Evolutionary conservation across 1,140 invertebrate species (phyloP).

Genomic region (Copidosoma floridanum): DNA sequence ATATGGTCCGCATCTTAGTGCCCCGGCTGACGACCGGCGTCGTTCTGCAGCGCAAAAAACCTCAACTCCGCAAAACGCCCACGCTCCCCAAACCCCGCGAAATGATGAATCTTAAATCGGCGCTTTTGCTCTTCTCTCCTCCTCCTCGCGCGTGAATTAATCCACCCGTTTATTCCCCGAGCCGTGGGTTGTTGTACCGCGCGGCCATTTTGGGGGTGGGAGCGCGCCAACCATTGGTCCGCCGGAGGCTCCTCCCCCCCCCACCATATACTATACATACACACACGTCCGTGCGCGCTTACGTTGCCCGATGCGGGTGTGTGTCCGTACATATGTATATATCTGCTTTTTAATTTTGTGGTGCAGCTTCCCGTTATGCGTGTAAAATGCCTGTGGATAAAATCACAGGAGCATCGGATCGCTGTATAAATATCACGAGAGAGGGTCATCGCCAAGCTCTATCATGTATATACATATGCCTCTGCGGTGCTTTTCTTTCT

Average conservation of each 20-base stretch:
- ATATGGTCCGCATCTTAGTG: too few relatives aligned
- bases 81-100: constrained; percentile 3
- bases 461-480: too few relatives aligned
- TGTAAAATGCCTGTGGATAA: too few relatives aligned
- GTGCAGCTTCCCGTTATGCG: too few relatives aligned
- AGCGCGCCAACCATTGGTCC: constrained; percentile 32
- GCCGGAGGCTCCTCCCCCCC: constrained; percentile 23
- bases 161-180: constrained; percentile 54
- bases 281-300: background rate
- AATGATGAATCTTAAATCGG: background rate
- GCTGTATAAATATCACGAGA: too few relatives aligned
- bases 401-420: too few relatives aligned
- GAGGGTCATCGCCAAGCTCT: too few relatives aligned
- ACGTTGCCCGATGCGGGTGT: constrained; percentile 20
- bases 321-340: background rate
- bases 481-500: too few relatives aligned
- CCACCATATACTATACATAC: too few relatives aligned
- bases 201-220: constrained; percentile 57
- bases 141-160: constrained; percentile 44
- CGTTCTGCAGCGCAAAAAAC: constrained; percentile 33
- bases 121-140: constrained; percentile 2
- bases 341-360: too few relatives aligned
- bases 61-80: too few relatives aligned
- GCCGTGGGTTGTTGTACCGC: constrained; percentile 49
- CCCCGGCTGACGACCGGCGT: constrained; percentile 31